phyloP scores from a whole-genome alignment of 37 sponge, comb jelly and placozoan species.

The Lycopodina hypogea region DNA sequence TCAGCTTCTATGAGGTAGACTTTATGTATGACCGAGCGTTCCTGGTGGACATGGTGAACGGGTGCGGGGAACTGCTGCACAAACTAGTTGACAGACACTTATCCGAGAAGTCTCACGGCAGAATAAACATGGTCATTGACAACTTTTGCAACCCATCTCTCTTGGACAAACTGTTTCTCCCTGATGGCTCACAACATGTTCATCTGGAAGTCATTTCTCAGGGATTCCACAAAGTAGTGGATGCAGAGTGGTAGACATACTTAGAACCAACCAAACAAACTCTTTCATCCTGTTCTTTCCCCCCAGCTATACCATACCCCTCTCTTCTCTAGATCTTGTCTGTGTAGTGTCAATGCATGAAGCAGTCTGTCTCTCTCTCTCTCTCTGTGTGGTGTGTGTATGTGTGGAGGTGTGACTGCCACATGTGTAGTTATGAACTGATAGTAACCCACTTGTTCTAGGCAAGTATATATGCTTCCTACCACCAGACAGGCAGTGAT shows the following conservation, averaged over 20 bases:
- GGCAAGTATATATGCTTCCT: too few relatives aligned
- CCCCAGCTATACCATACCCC: not conserved
- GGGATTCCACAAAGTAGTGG: conserved; percentile 59
- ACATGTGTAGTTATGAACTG: too few relatives aligned
- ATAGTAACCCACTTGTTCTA: too few relatives aligned
- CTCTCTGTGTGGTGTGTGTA: too few relatives aligned
- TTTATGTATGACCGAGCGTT: conserved; percentile 75
- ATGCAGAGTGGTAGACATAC: conserved; percentile 53
- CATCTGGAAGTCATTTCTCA: conserved; percentile 40
- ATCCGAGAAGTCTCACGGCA: conserved; percentile 69
- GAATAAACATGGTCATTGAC: conserved; percentile 62
- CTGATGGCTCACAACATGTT: conserved; percentile 56
- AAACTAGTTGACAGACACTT: conserved; percentile 74
- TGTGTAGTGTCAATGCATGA: not conserved
- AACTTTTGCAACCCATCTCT: conserved; percentile 44
- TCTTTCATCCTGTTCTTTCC: not conserved
- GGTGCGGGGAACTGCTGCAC: conserved; percentile 55
- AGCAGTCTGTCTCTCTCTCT: not conserved
- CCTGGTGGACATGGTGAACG: conserved; percentile 44
- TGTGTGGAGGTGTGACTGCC: not conserved
- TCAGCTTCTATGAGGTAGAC: conserved; percentile 85
- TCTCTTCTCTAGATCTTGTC: not conserved
- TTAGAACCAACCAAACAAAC: not conserved
- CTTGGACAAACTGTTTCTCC: conserved; percentile 74
- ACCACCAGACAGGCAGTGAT: too few relatives aligned